Conservation (phyloP, 1,140 invertebrate species). For the Drosophila mauritiana region DNA sequence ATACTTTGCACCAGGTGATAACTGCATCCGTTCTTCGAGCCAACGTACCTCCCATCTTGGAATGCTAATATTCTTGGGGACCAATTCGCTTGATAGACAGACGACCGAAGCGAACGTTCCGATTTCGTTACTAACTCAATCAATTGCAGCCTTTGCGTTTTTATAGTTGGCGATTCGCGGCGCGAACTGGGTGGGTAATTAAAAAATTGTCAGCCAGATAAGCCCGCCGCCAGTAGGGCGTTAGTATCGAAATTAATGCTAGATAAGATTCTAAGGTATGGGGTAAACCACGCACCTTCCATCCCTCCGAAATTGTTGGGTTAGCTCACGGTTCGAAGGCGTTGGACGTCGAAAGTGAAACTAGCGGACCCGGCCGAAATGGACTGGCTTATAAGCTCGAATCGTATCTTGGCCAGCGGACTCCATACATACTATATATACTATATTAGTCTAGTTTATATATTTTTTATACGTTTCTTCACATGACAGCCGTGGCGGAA, state of each 20-base stretch:
- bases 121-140: slow-evolving; percentile 36
- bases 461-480: slow-evolving; percentile 5
- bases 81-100: slow-evolving; percentile 23
- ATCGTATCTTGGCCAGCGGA: slow-evolving; percentile 29
- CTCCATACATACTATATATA: not conserved
- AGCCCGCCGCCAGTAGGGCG: slow-evolving; percentile 37
- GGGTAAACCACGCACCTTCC: slow-evolving; percentile 40
- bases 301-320: slow-evolving; percentile 19
- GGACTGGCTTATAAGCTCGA: slow-evolving; percentile 41
- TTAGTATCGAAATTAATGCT: slow-evolving; percentile 64
- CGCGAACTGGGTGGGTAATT: slow-evolving; percentile 48
- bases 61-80: slow-evolving; percentile 1
- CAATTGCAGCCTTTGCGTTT: slow-evolving; percentile 23
- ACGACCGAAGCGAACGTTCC: slow-evolving; percentile 29
- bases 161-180: slow-evolving; percentile 34
- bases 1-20: not conserved
- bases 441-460: not conserved
- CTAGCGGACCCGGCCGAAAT: slow-evolving; percentile 29
- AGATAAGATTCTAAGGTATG: slow-evolving; percentile 39
- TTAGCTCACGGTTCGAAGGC: slow-evolving; percentile 21
- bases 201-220: slow-evolving; percentile 68
- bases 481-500: slow-evolving; percentile 31
- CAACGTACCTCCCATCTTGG: slow-evolving; percentile 35
- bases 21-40: not conserved
- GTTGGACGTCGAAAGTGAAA: slow-evolving; percentile 40